Evolutionary conservation across 2,797 vertebrate genomes (phyloP).

Genomic region (Synanceia verrucosa): DNA sequence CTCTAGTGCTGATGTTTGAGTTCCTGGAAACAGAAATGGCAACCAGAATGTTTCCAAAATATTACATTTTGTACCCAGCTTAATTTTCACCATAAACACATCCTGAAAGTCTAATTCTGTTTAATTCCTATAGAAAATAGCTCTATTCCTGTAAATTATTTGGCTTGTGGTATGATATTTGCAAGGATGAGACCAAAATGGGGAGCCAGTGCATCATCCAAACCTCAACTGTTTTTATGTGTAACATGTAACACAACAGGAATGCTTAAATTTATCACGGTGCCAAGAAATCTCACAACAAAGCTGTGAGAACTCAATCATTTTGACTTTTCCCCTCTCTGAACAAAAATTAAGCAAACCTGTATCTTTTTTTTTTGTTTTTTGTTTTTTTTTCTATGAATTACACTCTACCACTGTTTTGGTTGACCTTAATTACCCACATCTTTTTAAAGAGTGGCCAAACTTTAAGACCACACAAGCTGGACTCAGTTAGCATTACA

Average conservation of each 20-base stretch:
- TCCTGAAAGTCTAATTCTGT: conserved; percentile 25
- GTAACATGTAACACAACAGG: conserved; percentile 52
- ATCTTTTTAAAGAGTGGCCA: conserved; percentile 60
- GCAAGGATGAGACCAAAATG: conserved; percentile 58
- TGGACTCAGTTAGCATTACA: conserved; percentile 65
- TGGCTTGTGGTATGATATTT: conserved; percentile 48
- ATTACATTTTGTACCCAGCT: conserved; percentile 10
- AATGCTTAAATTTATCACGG: conserved; percentile 50
- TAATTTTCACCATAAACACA: not conserved
- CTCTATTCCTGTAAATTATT: conserved; percentile 63
- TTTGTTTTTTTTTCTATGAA: conserved; percentile 40
- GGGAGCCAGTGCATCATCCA: conserved; percentile 48
- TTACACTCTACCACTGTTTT: conserved; percentile 45
- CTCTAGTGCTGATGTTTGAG: not conserved
- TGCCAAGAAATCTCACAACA: conserved; percentile 68
- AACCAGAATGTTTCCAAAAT: conserved; percentile 43
- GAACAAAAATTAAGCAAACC: conserved; percentile 45
- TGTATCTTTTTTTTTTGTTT: conserved; percentile 10
- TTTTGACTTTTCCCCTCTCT: conserved; percentile 45
- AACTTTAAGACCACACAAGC: conserved; percentile 65
- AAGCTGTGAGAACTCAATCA: conserved; percentile 59
- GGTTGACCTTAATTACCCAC: conserved; percentile 60
- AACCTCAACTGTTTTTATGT: conserved; percentile 66
- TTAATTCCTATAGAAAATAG: conserved; percentile 46
- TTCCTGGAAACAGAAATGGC: conserved; percentile 24